These are phyloP conservation scores for Jacana jacana DNA, from an alignment of 2,113 vertebrate genomes.

Conservation along the genomic window DNA sequence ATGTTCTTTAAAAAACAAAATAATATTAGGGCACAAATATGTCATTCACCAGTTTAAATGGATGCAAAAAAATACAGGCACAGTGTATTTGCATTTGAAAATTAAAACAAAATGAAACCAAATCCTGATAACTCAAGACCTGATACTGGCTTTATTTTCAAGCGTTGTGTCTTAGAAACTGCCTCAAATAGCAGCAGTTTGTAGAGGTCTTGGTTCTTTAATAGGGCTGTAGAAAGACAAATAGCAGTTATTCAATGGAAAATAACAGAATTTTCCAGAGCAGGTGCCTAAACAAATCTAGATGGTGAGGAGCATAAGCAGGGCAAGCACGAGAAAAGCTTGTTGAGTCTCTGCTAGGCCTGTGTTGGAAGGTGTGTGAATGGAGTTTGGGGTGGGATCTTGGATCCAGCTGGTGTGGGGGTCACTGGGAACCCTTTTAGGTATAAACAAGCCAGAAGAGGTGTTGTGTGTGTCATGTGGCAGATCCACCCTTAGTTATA, in stretches of 20 bases:
- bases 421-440: not conserved
- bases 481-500: not conserved
- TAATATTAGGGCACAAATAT: not conserved
- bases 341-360: not conserved
- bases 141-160: not conserved
- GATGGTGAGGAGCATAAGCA: not conserved
- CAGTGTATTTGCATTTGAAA: not conserved
- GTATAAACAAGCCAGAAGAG: not conserved
- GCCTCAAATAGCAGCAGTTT: not conserved
- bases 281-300: not conserved
- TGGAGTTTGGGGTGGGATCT: not conserved
- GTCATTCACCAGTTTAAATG: not conserved
- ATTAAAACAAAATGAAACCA: not conserved
- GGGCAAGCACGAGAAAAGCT: not conserved
- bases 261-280: not conserved
- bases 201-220: not conserved
- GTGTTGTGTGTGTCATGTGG: not conserved
- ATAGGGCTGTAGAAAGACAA: not conserved
- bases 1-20: conserved; percentile 80
- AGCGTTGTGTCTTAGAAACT: not conserved
- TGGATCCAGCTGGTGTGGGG: not conserved
- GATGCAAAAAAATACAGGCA: not conserved
- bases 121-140: not conserved
- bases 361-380: not conserved
- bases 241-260: not conserved